Evolutionary conservation across 2,113 vertebrate species (phyloP), one percentile per base, ranked within the genome.

Genomic region (Rhizomys pruinosus): DNA sequence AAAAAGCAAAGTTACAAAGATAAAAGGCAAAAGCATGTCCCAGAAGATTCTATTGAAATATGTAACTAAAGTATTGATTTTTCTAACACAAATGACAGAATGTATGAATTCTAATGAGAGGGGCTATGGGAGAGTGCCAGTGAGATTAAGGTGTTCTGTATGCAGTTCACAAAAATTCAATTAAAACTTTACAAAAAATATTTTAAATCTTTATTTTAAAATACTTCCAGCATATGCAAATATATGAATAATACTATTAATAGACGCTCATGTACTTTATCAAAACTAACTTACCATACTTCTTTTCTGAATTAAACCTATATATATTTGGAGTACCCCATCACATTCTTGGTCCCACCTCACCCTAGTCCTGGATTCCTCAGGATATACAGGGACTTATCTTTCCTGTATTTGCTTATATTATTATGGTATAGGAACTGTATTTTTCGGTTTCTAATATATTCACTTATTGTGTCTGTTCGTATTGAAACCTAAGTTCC

Each of bases 141-240:
- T n/a, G n/a, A n/a, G n/a, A n/a, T n/a, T n/a, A n/a, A n/a, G n/a
- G n/a, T n/a, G n/a, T n/a, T n/a, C n/a, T n/a, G n/a, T n/a, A n/a
- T n/a, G n/a, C n/a, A n/a, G n/a, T n/a, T n/a, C n/a, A n/a, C n/a
- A n/a, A n/a, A n/a, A n/a, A n/a, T n/a, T n/a, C n/a, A n/a, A n/a
- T n/a, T n/a, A n/a, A n/a, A n/a, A n/a, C n/a, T n/a, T n/a, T n/a
- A n/a, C n/a, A n/a, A n/a, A n/a, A n/a, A 39, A 80, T 91, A 19
- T 59, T 87, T 95, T 91, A 91, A 79, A 66, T 88, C 17, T 89
- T 82, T 4, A 78, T 86, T 95, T 94, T 73, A 91, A 80, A 87
- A 73, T 4, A 55, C 34, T 91, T 85, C 19, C 7, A 78, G 39
- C 22, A 29, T 92, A 63, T 17, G 87, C 37, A 96, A 92, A 81